Conservation (phyloP, 2,797 vertebrate genomes). For the Sebastes taczanowskii region DNA sequence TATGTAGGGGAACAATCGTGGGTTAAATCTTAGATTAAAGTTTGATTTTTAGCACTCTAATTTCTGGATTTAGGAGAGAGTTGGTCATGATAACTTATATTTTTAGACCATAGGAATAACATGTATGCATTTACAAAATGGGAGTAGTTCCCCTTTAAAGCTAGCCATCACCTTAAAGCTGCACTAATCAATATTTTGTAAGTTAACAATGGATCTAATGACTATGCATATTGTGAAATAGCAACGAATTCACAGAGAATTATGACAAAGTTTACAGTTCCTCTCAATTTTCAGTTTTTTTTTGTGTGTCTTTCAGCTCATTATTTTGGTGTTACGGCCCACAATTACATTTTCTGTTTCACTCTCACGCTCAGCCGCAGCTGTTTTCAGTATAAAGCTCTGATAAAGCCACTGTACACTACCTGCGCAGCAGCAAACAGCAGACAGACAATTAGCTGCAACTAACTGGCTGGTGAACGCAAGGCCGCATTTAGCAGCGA, state of each 20-base stretch:
- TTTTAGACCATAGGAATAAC: too few relatives aligned
- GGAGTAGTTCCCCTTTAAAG: too few relatives aligned
- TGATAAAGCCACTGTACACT: neutral
- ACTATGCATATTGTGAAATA: too few relatives aligned
- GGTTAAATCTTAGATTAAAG: neutral
- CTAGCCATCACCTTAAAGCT: too few relatives aligned
- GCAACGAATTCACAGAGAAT: neutral
- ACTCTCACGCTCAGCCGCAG: neutral
- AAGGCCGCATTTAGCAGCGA: neutral
- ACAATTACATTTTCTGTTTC: neutral
- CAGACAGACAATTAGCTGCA: neutral
- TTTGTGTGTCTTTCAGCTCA: neutral
- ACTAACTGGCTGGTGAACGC: neutral
- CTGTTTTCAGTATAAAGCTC: neutral
- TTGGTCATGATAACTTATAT: too few relatives aligned
- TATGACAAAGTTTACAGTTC: neutral
- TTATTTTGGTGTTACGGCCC: neutral
- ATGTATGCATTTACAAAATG: too few relatives aligned
- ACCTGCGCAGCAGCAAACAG: neutral
- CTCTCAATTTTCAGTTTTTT: neutral
- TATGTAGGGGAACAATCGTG: neutral
- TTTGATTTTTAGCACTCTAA: too few relatives aligned
- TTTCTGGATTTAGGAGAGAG: too few relatives aligned
- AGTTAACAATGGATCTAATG: too few relatives aligned
- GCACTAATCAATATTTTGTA: too few relatives aligned